Base-by-base conservation (phyloP, 1,140 invertebrate genomes). In the Diabrotica undecimpunctata region DNA sequence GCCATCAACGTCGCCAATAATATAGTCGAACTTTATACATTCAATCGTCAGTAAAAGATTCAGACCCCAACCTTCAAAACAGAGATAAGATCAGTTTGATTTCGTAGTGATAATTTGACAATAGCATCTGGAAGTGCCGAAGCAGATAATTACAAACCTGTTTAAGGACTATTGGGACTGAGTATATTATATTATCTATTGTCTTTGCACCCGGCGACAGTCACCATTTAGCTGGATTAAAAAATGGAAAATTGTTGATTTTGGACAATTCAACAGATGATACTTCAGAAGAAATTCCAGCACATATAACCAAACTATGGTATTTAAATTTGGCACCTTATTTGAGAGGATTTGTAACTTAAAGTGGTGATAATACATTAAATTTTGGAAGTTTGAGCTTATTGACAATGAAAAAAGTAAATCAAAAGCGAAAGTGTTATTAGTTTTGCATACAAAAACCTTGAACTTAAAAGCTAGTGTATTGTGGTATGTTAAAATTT, bases 331-430 rank as follows among this genome's bases (percentile, higher is more conserved):
- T 96, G n/a, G 82, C 86, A 61, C 90, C 90, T 2, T 87, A 94
- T 80, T 78, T 86, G 87, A 82, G 88, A 77, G 92, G 94, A 0
- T 87, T 95, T 75, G 88, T 90, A 6, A 90, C 91, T 57, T 95
- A 94, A 9, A 88, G 95, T 55, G 89, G 88, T 10, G 97, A 99
- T 78, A 88, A 92, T 70, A 91, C 89, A 0, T 89, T 98, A 97
- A 96, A 78, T 90, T 98, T 77, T 99, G 96, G 96, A 86, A 90
- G 66, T 97, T 96, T 81, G 93, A 97, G 78, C 79, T 97, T 0
- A 84, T 93, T 36, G 74, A 82, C n/a, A 87, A 90, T 75, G 69
- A 83, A 3, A 78, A 84, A n/a, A 83, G 80, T 65, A 79, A 85
- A 65, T 83, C 79, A 7, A 85, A 85, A 76, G 83, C 84, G 0